phyloP scores from a whole-genome alignment of 2,888 invertebrate genomes.

The Monopis laevigella region DNA sequence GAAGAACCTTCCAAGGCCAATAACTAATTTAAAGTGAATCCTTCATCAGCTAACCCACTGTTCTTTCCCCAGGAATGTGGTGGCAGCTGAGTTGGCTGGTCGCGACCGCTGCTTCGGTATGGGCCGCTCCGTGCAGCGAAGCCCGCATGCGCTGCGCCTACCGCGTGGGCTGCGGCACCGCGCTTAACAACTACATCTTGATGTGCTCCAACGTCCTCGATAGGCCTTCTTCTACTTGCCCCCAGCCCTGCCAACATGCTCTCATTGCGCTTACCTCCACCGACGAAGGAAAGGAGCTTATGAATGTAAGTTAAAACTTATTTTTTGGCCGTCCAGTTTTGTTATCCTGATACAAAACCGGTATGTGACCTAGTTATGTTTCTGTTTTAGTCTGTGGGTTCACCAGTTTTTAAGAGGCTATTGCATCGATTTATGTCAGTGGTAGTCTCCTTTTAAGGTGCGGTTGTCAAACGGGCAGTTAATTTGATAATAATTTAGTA shows the following conservation, averaged over 20 bases:
- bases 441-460: no score
- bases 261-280: slow-evolving; percentile 82
- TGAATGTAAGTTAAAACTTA: slow-evolving; percentile 76
- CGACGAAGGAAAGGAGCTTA: slow-evolving; percentile 79
- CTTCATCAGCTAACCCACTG: no score
- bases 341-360: no score
- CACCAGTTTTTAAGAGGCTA: no score
- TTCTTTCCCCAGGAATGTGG: slow-evolving; percentile 9
- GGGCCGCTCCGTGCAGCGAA: slow-evolving; percentile 65
- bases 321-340: no score
- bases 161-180: slow-evolving; percentile 79
- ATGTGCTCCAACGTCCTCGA: slow-evolving; percentile 76
- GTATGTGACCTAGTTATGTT: no score
- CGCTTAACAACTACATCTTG: slow-evolving; percentile 78
- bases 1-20: no score
- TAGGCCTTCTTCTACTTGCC: slow-evolving; percentile 68
- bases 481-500: no score
- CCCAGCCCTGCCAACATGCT: slow-evolving; percentile 78
- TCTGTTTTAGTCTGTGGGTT: no score
- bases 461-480: no score
- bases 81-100: slow-evolving; percentile 44
- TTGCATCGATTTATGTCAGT: no score
- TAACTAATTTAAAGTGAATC: no score
- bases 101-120: slow-evolving; percentile 38
- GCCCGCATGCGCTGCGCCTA: slow-evolving; percentile 79